phyloP scores from a whole-genome alignment of 1,140 invertebrate species.

The Copidosoma floridanum region DNA sequence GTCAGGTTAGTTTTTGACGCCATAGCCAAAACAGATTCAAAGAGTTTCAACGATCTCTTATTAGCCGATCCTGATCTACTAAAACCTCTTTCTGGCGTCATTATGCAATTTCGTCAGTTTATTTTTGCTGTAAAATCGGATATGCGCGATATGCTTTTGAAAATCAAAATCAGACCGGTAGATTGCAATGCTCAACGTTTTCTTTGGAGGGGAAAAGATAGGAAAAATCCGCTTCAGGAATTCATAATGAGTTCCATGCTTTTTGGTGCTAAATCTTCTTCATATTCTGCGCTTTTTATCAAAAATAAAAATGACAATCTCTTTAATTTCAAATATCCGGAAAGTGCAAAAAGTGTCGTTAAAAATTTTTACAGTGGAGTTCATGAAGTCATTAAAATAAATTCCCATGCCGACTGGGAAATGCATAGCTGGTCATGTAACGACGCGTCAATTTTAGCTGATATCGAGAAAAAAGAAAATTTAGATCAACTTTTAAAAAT shows the following conservation, averaged over 20 bases:
- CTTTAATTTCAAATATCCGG: too few species aligned
- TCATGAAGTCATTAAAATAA: too few species aligned
- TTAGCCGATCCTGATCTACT: background rate
- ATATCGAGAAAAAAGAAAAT: too few species aligned
- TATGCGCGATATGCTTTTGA: background rate
- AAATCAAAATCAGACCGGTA: background rate
- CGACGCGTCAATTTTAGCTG: too few species aligned
- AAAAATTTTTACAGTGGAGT: too few species aligned
- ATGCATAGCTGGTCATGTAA: too few species aligned
- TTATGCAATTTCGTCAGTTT: slow-evolving; percentile 1
- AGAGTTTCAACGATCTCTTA: background rate
- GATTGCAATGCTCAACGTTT: background rate
- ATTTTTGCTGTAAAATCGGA: background rate
- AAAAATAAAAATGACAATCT: too few species aligned
- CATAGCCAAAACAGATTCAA: background rate
- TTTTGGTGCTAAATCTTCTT: background rate
- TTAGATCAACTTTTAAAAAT: too few species aligned
- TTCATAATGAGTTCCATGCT: background rate
- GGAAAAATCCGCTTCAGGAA: background rate
- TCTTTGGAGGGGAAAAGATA: background rate
- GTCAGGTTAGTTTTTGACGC: too few species aligned
- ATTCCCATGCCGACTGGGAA: too few species aligned
- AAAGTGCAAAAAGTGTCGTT: too few species aligned
- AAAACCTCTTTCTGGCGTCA: background rate
- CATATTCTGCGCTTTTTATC: too few species aligned